These are phyloP conservation scores for Stigmatopora nigra DNA, from an alignment of 2,113 vertebrate species.

Conservation along the genomic window DNA sequence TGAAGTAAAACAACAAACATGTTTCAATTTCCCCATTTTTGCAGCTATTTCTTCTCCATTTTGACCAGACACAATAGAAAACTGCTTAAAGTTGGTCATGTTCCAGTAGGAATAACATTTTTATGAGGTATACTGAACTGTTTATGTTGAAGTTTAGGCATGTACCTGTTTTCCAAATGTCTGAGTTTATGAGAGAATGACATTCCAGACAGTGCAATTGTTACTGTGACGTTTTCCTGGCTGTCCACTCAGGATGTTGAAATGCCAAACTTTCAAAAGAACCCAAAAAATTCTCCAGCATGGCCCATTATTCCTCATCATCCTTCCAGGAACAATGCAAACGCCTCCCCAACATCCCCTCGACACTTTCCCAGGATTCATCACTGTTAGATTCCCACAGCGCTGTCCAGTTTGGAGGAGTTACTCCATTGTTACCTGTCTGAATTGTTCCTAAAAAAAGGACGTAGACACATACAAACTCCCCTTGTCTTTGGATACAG, in stretches of 20 bases:
- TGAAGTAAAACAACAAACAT: background rate
- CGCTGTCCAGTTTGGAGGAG: constrained; percentile 34
- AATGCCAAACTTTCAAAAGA: constrained; percentile 34
- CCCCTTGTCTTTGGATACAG: background rate
- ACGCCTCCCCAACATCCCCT: constrained; percentile 33
- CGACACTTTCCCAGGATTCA: constrained; percentile 46
- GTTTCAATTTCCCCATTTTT: too few relatives aligned
- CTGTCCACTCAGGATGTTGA: constrained; percentile 57
- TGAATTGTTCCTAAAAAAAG: constrained; percentile 37
- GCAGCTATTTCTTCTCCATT: background rate
- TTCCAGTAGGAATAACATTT: too few relatives aligned
- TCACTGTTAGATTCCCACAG: constrained; percentile 52
- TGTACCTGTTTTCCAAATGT: background rate
- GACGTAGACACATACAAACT: constrained; percentile 18
- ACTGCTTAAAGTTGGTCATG: too few relatives aligned
- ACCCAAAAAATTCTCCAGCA: constrained; percentile 27
- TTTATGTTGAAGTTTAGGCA: too few relatives aligned
- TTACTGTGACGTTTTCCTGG: constrained; percentile 42
- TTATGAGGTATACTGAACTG: too few relatives aligned
- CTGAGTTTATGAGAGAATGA: constrained; percentile 29
- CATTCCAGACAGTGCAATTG: constrained; percentile 54
- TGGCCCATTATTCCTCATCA: constrained; percentile 48
- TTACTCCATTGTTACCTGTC: constrained; percentile 55
- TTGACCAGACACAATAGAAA: background rate
- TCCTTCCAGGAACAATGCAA: constrained; percentile 52